Evolutionary conservation across 2,888 invertebrate genomes (phyloP).

Genomic region (Idaea dimidiata): DNA sequence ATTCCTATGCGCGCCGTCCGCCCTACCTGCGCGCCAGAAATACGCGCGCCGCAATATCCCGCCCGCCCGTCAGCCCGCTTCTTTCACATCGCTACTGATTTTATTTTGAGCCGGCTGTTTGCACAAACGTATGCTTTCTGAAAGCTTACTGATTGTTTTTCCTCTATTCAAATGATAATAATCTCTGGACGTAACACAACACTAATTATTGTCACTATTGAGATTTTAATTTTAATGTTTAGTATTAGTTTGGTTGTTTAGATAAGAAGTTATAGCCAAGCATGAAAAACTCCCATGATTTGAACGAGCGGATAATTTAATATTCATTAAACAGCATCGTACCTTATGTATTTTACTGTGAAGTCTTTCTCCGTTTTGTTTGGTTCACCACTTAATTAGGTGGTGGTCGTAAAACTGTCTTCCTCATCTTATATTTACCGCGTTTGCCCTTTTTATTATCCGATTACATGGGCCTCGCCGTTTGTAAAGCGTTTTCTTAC

Average conservation of each 20-base stretch:
- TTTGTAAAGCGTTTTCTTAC: constrained; percentile 72
- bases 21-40: constrained; percentile 77
- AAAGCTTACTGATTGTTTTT: constrained; percentile 10
- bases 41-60: constrained; percentile 62
- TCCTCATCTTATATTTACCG: constrained; percentile 82
- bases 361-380: constrained; percentile 73
- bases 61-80: constrained; percentile 45
- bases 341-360: constrained; percentile 50
- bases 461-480: constrained; percentile 79
- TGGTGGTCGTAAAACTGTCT: constrained; percentile 80
- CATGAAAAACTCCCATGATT: background rate
- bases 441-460: constrained; percentile 81
- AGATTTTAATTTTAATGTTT: background rate
- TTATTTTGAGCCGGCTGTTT: constrained; percentile 33
- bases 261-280: background rate
- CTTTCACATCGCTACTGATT: constrained; percentile 35
- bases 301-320: background rate
- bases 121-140: constrained; percentile 26
- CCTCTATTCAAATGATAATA: background rate
- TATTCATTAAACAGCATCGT: constrained; percentile 24
- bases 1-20: constrained; percentile 65
- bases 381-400: constrained; percentile 80
- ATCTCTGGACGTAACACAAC: background rate
- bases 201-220: background rate
- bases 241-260: background rate